These are phyloP conservation scores for Pteromalus puparum DNA, from an alignment of 1,140 invertebrate genomes.

Conservation along the genomic window DNA sequence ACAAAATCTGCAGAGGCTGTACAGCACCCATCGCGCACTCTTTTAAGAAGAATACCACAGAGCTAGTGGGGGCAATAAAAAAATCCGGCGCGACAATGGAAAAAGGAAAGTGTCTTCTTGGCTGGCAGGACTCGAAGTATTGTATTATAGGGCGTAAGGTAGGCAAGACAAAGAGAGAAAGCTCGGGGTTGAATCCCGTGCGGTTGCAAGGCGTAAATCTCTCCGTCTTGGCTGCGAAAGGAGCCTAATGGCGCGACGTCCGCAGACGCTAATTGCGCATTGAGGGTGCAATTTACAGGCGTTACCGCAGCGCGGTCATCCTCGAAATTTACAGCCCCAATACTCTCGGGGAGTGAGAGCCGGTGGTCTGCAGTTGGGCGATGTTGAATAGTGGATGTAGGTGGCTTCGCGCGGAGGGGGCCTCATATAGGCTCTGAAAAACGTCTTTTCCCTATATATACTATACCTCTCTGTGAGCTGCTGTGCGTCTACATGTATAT, in stretches of 20 bases:
- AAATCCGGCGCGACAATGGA: neutral
- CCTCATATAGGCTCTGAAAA: constrained; percentile 37
- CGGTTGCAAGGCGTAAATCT: constrained; percentile 32
- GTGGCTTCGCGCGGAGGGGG: neutral
- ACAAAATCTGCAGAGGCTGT: constrained; percentile 11
- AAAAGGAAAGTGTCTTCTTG: constrained; percentile 17
- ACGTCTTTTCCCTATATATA: constrained; percentile 42
- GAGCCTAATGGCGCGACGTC: constrained; percentile 47
- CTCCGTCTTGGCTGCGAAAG: neutral
- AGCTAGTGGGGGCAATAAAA: neutral
- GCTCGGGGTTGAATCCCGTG: constrained; percentile 5
- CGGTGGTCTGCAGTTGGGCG: neutral
- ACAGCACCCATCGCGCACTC: neutral
- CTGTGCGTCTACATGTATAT: neutral
- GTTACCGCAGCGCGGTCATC: constrained; percentile 54
- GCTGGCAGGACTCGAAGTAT: neutral
- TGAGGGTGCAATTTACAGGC: constrained; percentile 53
- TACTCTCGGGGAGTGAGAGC: neutral
- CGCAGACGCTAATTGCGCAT: constrained; percentile 63
- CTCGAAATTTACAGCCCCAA: constrained; percentile 52
- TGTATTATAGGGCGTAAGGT: neutral
- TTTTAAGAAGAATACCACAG: neutral
- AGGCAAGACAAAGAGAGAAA: neutral
- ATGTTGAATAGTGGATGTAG: no score
- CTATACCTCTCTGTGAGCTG: neutral